Evolutionary conservation across 2,113 vertebrate species (phyloP).

Genomic region (Nanorana parkeri): DNA sequence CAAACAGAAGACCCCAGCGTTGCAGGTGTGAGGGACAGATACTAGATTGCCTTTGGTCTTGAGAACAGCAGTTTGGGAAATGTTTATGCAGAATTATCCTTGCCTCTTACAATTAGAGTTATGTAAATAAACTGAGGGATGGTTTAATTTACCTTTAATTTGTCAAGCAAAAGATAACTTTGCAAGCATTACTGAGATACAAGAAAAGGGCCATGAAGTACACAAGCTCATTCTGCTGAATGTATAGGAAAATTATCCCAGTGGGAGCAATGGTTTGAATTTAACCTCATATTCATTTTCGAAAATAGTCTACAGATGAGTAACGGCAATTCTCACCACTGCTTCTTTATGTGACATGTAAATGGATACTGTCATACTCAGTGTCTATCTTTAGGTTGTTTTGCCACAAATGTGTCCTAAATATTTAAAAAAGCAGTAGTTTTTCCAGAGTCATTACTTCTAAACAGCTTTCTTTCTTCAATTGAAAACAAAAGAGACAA

Average conservation of each 20-base stretch:
- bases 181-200: slow-evolving; percentile 11
- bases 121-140: slow-evolving; percentile 37
- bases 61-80: slow-evolving; percentile 4
- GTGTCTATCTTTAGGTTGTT: background rate
- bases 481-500: background rate
- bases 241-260: background rate
- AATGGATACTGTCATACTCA: background rate
- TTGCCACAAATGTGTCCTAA: background rate
- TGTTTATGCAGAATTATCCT: slow-evolving; percentile 30
- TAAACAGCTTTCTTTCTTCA: background rate
- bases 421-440: background rate
- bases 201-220: background rate
- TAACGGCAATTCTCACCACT: background rate
- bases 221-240: background rate
- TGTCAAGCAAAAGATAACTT: slow-evolving; percentile 15
- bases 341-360: background rate
- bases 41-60: background rate
- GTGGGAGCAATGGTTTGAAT: background rate
- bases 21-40: slow-evolving; percentile 35
- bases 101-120: slow-evolving; percentile 2
- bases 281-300: background rate
- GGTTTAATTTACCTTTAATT: slow-evolving; percentile 40
- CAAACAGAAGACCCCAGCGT: background rate
- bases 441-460: background rate
- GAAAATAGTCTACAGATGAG: background rate